Base-by-base conservation (phyloP, 2,888 invertebrate species). In the Stenolophus ochropezus region DNA sequence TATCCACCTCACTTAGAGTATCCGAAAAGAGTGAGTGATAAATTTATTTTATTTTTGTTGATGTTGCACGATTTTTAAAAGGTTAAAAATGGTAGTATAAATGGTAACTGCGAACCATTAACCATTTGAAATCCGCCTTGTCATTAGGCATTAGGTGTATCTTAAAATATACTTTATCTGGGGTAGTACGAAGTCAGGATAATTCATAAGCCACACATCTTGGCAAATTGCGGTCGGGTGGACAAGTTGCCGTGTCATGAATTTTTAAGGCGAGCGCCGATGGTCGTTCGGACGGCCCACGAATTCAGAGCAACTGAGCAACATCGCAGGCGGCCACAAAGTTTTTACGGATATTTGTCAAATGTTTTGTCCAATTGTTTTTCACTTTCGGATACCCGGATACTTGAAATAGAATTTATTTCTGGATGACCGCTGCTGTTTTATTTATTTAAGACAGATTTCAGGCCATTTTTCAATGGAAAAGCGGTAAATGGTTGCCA, bases 181-280 rank as follows among this genome's bases (percentile, higher is more conserved):
- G 11, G 11, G 8, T 42, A 11, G 33, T 6, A 42, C 33, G 33
- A 42, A 42, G 33, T 61, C 23, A 61, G 23, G 21, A 25, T 61
- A 61, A 61, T 61, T 61, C 61, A 61, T 61, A 25, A 61, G 61
- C n/a, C 61, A 61, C 61, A 61, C 25, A 61, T 61, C 25, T 0
- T 25, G 61, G 61, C 61, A 61, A 61, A 61, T 61, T 61, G 61
- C 61, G 61, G 61, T 21, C 25, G 23, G n/a, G 23, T 61, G 61
- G 25, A 61, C 61, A 61, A 61, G 61, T 61, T 61, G 61, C 61
- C 27, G 61, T 61, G 61, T 61, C 61, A 61, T 61, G 61, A 61
- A 61, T 61, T 61, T 61, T 61, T 61, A 61, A 61, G 61, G 14
- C 61, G n/a, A 1, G 25, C 11, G 61, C 56, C 8, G 33, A 42